phyloP scores from a whole-genome alignment of 2,888 invertebrate genomes.

The Pimpla rufipes region DNA sequence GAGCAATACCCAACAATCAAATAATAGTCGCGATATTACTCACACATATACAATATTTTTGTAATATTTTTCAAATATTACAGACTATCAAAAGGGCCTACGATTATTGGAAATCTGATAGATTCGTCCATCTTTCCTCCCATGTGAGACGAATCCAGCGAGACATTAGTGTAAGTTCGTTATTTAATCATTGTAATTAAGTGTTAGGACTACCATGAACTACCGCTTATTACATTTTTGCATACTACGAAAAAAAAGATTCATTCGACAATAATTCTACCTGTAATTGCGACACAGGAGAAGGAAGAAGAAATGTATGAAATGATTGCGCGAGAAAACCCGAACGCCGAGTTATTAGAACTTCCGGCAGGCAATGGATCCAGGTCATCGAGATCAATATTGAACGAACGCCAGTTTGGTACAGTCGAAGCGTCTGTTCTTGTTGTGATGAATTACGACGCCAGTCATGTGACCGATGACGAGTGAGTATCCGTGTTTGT shows the following conservation, averaged over 20 bases:
- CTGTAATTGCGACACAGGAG: not conserved
- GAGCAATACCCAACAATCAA: too few relatives aligned
- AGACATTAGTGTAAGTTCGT: not conserved
- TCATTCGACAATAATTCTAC: not conserved
- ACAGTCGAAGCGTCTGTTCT: not conserved
- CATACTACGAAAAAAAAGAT: not conserved
- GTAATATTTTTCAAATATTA: not conserved
- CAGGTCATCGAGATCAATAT: not conserved
- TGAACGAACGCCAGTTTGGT: not conserved
- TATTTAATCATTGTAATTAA: not conserved
- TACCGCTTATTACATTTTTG: too few relatives aligned
- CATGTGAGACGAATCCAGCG: not conserved
- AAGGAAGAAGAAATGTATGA: not conserved
- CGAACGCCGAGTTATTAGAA: not conserved
- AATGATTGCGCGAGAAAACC: not conserved
- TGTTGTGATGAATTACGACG: not conserved
- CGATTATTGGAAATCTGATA: not conserved
- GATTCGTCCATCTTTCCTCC: not conserved
- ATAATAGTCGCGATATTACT: not conserved
- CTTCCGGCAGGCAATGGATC: not conserved
- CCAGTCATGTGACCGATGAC: not conserved
- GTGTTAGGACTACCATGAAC: too few relatives aligned
- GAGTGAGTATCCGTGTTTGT: not conserved
- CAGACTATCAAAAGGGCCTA: slow-evolving; percentile 1
- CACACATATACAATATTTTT: not conserved